Percentiles rank a stretch among this genome's conserved stretches.
Evolutionary conservation across 2,888 invertebrate species (phyloP).

Genomic region (Philaethria dido): DNA sequence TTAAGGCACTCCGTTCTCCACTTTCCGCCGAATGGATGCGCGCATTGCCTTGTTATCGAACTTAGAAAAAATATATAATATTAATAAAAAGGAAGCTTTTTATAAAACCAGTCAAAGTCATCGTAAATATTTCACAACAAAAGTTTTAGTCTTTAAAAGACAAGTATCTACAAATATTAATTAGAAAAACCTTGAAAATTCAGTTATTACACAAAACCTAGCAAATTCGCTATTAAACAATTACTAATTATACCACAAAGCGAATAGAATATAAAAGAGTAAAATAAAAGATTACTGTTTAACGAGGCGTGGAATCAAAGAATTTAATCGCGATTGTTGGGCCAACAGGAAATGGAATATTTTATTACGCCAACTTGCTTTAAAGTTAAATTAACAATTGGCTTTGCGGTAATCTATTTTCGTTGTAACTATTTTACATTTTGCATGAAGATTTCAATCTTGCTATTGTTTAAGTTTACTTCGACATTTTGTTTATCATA

Average conservation of each 20-base stretch:
- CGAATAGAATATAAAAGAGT: constrained; percentile 22
- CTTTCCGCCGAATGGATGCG: no score
- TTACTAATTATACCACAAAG: constrained; percentile 21
- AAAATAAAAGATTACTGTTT: constrained; percentile 34
- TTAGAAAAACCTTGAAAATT: background rate
- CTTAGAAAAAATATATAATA: no score
- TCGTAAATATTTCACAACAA: no score
- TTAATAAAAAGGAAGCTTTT: no score
- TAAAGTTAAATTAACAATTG: constrained; percentile 28
- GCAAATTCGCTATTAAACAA: constrained; percentile 7
- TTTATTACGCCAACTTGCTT: constrained; percentile 36
- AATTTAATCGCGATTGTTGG: constrained; percentile 38
- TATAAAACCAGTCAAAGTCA: no score
- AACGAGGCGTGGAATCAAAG: constrained; percentile 38
- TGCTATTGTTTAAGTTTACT: background rate
- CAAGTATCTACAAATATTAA: background rate
- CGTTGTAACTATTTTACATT: constrained; percentile 7
- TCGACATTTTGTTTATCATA: background rate
- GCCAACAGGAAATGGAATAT: constrained; percentile 37
- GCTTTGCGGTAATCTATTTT: constrained; percentile 31
- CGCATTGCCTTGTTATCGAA: no score
- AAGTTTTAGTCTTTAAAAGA: no score
- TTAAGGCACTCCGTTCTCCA: no score
- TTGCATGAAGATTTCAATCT: background rate
- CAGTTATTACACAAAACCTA: background rate